phyloP scores from a whole-genome alignment of 2,797 vertebrate species.

The Malurus splendens region DNA sequence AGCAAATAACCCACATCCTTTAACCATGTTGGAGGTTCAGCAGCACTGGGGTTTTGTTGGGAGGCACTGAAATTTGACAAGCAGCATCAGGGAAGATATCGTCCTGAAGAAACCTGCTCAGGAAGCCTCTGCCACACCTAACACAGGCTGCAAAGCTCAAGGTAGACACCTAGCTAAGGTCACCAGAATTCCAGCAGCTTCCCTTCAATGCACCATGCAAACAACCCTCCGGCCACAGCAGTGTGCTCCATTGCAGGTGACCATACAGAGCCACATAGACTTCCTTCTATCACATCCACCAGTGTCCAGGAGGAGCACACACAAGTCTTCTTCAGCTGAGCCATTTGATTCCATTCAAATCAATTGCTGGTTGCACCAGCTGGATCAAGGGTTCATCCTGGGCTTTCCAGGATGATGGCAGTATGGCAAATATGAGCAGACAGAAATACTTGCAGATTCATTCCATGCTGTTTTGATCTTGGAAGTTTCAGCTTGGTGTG shows the following conservation, averaged over 20 bases:
- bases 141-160: not conserved
- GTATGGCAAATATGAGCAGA: not conserved
- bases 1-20: slow-evolving; percentile 4
- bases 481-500: not conserved
- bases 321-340: not conserved
- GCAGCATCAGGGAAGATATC: not conserved
- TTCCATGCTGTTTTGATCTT: slow-evolving; percentile 6
- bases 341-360: not conserved
- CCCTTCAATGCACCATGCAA: not conserved
- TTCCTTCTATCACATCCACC: not conserved
- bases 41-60: not conserved
- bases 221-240: not conserved
- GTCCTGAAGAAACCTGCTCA: not conserved
- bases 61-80: not conserved
- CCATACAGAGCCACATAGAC: rapidly evolving
- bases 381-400: not conserved
- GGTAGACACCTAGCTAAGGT: slow-evolving; percentile 39
- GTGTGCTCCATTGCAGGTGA: rapidly evolving
- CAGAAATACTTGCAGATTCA: not conserved
- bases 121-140: slow-evolving; percentile 9
- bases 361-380: not conserved
- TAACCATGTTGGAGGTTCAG: not conserved
- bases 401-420: not conserved
- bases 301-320: not conserved
- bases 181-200: not conserved